Evolutionary conservation across 2,113 vertebrate species (phyloP), one percentile per base, ranked within the genome.

Genomic region (Syrmaticus mikado): DNA sequence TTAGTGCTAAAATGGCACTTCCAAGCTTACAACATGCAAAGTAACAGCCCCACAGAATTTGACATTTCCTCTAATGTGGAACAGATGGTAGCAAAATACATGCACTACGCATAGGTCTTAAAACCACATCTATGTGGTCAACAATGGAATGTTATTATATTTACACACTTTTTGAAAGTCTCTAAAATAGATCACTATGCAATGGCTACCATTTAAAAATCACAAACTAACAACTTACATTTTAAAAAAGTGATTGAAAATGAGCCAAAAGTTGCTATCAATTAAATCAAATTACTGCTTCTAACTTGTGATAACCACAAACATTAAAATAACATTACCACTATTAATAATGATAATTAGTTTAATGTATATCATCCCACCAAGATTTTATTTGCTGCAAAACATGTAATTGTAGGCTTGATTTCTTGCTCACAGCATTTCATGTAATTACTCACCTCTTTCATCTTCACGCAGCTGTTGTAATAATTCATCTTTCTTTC

Each of bases 1-100:
- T 91, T 75, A 87, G 53, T 67, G 83, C 80, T 96, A 94, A 97
- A 96, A 97, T 94, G 89, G 91, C 85, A 93, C 95, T 97, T 97
- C 90, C 87, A 94, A 84, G 82, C 94, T 92, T 94, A 72, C 88
- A 81, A 90, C 57, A 95, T 85, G 46, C 73, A 97, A 94, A 95
- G 87, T 96, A 97, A 94, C 66, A 94, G 91, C 82, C 91, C 83
- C 34, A 43, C 87, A 78, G 91, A 97, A 97, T 11, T 65, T 61
- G 80, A 78, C 50, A 46, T 71, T 91, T 90, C 50, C 61, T 94
- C 70, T 77, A 90, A 90, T 46, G 67, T 30, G n/a, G 48, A 81
- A 85, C 68, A 95, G 71, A 92, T 60, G 64, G 75, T 40, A 82
- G 75, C 52, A 90, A 95, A 93, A 41, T 72, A 81, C 46, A 53